A percentile compares a stretch with the other conserved stretches of the same genome.
These are phyloP conservation scores for Brachionus angularis DNA, from an alignment of 1,140 invertebrate species.

Conservation along the genomic window DNA sequence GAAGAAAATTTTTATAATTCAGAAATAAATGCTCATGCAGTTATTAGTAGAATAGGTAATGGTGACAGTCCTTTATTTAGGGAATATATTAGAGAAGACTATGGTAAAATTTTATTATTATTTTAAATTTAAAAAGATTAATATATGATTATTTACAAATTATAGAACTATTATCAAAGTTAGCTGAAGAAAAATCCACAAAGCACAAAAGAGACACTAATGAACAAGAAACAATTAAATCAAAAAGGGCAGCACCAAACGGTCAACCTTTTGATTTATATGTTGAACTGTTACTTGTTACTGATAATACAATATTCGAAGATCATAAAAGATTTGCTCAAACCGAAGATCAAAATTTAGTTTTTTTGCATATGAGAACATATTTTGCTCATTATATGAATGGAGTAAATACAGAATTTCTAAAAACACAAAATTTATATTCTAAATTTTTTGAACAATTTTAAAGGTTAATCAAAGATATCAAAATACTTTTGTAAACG, in stretches of 20 bases:
- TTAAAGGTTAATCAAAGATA: slow-evolving; percentile 8
- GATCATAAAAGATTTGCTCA: slow-evolving; percentile 15
- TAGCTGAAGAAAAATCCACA: too few relatives aligned
- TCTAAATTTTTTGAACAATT: background rate
- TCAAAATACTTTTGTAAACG: slow-evolving; percentile 26
- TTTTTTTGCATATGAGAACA: slow-evolving; percentile 37
- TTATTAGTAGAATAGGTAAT: too few relatives aligned
- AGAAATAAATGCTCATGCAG: too few relatives aligned
- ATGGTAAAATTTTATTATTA: too few relatives aligned
- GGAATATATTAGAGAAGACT: too few relatives aligned
- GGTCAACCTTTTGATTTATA: slow-evolving; percentile 35
- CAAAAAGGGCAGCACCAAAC: slow-evolving; percentile 5
- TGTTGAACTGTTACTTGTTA: slow-evolving; percentile 3
- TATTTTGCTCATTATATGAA: slow-evolving; percentile 43
- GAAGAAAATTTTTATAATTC: too few relatives aligned
- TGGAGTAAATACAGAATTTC: background rate
- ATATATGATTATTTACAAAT: background rate
- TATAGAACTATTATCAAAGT: background rate
- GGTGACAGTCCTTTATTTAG: too few relatives aligned
- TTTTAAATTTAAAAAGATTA: too few relatives aligned
- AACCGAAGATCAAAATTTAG: slow-evolving; percentile 21
- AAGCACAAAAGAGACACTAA: background rate
- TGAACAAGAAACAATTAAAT: background rate
- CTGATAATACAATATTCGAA: slow-evolving; percentile 15
- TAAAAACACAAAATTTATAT: background rate